phyloP scores from a whole-genome alignment of 1,140 invertebrate species.

The Drosophila punjabiensis region DNA sequence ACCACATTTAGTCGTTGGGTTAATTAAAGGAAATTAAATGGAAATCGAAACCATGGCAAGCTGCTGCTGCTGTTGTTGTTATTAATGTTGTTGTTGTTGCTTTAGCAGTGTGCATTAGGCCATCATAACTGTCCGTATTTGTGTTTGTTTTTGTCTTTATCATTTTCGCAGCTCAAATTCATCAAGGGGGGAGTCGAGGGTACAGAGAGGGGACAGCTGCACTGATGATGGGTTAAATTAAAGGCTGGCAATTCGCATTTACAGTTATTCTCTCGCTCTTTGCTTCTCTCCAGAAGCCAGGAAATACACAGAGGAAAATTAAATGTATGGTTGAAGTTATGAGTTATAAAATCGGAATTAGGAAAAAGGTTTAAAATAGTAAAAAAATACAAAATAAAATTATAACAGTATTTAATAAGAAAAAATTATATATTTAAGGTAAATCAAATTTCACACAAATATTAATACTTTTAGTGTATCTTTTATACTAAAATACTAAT shows the following conservation, averaged over 20 bases:
- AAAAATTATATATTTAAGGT: background rate
- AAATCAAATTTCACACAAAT: background rate
- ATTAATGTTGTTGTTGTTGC: conserved; percentile 43
- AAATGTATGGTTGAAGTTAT: background rate
- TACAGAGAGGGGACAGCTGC: conserved; percentile 55
- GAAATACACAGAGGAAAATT: background rate
- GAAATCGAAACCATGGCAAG: conserved; percentile 60
- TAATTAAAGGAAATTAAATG: conserved; percentile 68
- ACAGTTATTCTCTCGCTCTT: conserved; percentile 43
- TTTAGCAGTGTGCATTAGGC: conserved; percentile 63
- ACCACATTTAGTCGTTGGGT: conserved; percentile 58
- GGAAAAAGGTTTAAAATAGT: too few relatives aligned
- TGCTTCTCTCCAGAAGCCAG: conserved; percentile 16
- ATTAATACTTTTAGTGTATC: background rate
- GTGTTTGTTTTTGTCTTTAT: conserved; percentile 50
- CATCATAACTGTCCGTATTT: conserved; percentile 37
- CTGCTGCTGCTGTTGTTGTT: background rate
- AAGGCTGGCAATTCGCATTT: conserved; percentile 63
- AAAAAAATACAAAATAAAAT: too few relatives aligned
- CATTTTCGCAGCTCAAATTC: conserved; percentile 64
- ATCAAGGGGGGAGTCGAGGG: conserved; percentile 11
- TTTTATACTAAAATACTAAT: background rate
- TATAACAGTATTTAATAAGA: too few relatives aligned
- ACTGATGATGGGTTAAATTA: conserved; percentile 63
- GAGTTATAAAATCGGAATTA: too few relatives aligned